phyloP scores from a whole-genome alignment of 1,140 invertebrate species.

The Trichoplusia ni region DNA sequence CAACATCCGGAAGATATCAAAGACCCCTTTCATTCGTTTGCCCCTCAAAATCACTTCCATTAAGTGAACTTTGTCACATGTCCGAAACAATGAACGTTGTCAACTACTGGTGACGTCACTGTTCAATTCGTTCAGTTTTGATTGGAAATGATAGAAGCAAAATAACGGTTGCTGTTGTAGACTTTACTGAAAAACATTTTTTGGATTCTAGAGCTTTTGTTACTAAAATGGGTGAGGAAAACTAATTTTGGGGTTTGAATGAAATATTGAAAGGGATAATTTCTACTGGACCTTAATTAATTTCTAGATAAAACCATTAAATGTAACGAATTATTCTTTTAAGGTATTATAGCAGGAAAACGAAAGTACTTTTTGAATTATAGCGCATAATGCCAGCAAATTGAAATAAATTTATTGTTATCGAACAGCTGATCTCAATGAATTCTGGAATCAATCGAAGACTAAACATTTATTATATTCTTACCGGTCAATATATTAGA shows the following conservation, averaged over 20 bases:
- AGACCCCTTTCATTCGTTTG: constrained; percentile 63
- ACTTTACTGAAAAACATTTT: no score
- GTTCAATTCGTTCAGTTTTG: constrained; percentile 1
- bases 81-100: constrained; percentile 52
- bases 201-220: no score
- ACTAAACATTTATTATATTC: constrained; percentile 2
- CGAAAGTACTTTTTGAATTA: constrained; percentile 20
- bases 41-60: constrained; percentile 63
- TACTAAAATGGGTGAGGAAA: no score
- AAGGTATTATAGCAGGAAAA: no score
- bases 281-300: no score
- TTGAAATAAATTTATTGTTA: constrained; percentile 2
- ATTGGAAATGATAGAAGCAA: background rate
- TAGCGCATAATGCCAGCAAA: background rate
- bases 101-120: background rate
- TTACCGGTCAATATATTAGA: constrained; percentile 39
- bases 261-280: no score
- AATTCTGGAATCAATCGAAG: background rate
- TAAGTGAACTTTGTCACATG: constrained; percentile 66
- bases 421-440: background rate
- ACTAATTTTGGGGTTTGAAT: no score
- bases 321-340: no score
- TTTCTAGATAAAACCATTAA: no score
- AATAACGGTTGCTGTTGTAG: background rate
- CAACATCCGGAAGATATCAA: constrained; percentile 71